These are phyloP conservation scores for Xanthorhoe spadicearia DNA, from an alignment of 2,888 invertebrate genomes.

Conservation along the genomic window DNA sequence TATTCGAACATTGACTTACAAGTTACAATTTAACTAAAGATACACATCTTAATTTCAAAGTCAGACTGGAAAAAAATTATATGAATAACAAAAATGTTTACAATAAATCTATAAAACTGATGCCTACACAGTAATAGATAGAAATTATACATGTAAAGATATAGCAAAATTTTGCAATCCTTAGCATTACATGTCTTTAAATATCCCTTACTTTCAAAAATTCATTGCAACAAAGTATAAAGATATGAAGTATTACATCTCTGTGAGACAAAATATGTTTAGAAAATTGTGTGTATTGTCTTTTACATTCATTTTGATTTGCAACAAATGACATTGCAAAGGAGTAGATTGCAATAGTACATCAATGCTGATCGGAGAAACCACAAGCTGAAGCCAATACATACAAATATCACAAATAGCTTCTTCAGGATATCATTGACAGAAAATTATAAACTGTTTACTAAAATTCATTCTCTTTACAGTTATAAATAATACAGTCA, in stretches of 20 bases:
- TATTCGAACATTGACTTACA: slow-evolving; percentile 43
- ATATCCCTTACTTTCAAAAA: slow-evolving; percentile 64
- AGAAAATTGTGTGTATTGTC: slow-evolving; percentile 63
- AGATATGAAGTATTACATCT: slow-evolving; percentile 52
- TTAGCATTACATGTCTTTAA: slow-evolving; percentile 65
- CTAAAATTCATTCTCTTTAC: slow-evolving; percentile 79
- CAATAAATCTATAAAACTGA: slow-evolving; percentile 57
- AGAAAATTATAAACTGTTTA: slow-evolving; percentile 62
- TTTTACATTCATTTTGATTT: slow-evolving; percentile 54
- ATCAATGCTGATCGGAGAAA: slow-evolving; percentile 53
- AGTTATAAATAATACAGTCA: slow-evolving; percentile 73
- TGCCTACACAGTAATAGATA: slow-evolving; percentile 59
- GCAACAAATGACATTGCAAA: slow-evolving; percentile 60
- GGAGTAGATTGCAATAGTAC: slow-evolving; percentile 42
- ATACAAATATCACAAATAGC: slow-evolving; percentile 78
- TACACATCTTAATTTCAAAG: slow-evolving; percentile 49
- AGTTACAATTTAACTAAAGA: slow-evolving; percentile 44
- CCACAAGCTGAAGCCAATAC: slow-evolving; percentile 65
- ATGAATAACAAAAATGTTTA: slow-evolving; percentile 52
- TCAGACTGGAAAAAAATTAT: slow-evolving; percentile 54
- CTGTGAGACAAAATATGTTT: slow-evolving; percentile 62
- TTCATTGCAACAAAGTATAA: slow-evolving; percentile 65
- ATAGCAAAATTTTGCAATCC: slow-evolving; percentile 77
- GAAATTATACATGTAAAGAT: slow-evolving; percentile 68
- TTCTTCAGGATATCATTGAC: slow-evolving; percentile 59